These are phyloP conservation scores for Thinocorus orbignyianus DNA, from an alignment of 2,113 vertebrate species.

Conservation along the genomic window DNA sequence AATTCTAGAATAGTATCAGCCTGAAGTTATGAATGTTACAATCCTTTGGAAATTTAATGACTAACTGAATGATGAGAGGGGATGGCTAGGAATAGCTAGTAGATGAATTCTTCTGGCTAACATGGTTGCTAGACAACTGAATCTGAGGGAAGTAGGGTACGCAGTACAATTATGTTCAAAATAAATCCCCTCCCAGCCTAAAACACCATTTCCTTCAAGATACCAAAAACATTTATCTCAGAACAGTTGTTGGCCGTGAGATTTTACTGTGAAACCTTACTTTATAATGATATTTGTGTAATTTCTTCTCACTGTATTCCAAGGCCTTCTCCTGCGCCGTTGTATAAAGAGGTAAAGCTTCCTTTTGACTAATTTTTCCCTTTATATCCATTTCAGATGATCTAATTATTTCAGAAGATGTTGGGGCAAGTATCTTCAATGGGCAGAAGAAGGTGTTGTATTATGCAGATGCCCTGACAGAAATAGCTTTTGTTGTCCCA, in stretches of 20 bases:
- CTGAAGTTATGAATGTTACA: neutral
- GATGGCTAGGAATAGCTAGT: neutral
- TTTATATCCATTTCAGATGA: constrained; percentile 79
- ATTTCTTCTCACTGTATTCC: neutral
- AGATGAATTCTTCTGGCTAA: neutral
- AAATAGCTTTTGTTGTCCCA: constrained; percentile 95
- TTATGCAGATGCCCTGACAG: constrained; percentile 93
- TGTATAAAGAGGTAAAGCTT: neutral
- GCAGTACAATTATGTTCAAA: neutral
- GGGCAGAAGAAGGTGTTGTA: constrained; percentile 95
- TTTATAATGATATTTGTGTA: neutral
- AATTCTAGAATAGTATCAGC: neutral
- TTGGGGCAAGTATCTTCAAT: constrained; percentile 90
- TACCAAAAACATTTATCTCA: neutral
- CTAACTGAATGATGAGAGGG: neutral
- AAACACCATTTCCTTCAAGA: neutral
- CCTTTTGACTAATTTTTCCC: neutral
- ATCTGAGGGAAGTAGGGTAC: neutral
- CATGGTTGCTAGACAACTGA: neutral
- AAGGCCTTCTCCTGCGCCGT: neutral
- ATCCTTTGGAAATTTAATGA: neutral
- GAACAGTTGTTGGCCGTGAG: neutral
- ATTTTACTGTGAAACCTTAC: neutral
- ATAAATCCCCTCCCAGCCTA: neutral
- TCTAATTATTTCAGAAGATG: constrained; percentile 79